Evolutionary conservation across 2,113 vertebrate species (phyloP), one percentile per base, ranked within the genome.

Genomic region (Lepus timidus): DNA sequence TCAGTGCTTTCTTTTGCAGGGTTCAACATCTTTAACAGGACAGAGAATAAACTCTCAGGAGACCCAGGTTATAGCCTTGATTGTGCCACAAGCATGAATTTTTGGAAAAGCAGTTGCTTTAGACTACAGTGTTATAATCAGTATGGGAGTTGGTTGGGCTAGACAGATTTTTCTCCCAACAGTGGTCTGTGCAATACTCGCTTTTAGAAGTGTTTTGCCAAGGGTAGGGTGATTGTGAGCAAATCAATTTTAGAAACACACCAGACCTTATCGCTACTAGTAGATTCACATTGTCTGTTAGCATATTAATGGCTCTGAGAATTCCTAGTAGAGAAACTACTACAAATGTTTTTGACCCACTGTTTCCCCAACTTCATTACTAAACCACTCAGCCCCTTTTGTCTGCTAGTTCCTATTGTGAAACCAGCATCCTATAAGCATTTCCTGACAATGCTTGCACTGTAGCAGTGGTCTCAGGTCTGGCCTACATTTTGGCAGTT

Each of bases 1-100:
- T 98, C 94, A 96, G 90, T 93, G 94, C 96, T 98, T 98, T 92
- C 90, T 97, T 94, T 96, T 75, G 52, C 14, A 70, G 3, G 19
- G 1, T 64, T 80, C 20, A n/a, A 31, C 12, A 51, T 19, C 3
- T 67, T 94, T 74, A 55, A 4, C 16, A 81, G 89, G 70, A 51
- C 58, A 19, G n/a, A 31, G n/a, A 23, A 36, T 25, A 52, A 29
- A 75, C 9, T 55, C 4, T 71, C 51, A n/a, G 91, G 44, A 93
- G n/a, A 33, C 9, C 51, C 12, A 33, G 33, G 10, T 27, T 78
- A 12, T 4, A 65, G 19, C 22, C 36, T 51, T 65, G 31, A 73
- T 3, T 16, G 6, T 58, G 22, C 20, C 13, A 25, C 19, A 22
- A 31, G 31, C 7, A 3, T 10, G 75, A 31, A 65, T 61, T 51